These are phyloP conservation scores for Microctenopoma stevenorrisi DNA, from an alignment of 2,797 vertebrate species.

Conservation along the genomic window DNA sequence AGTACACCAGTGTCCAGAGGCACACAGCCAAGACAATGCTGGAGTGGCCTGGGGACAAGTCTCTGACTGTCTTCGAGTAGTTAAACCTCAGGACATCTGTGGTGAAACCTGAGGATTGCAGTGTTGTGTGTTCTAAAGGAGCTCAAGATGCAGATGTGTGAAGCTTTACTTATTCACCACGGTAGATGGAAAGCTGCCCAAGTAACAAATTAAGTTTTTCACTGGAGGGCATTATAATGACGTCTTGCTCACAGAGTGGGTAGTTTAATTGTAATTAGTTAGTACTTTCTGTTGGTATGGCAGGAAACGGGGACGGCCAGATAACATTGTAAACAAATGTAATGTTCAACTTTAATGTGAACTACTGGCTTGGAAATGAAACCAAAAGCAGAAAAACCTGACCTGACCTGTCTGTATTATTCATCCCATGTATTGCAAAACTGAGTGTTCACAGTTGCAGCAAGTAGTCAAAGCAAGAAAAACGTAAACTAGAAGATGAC, in stretches of 20 bases:
- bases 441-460: not conserved
- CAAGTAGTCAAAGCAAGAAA: not conserved
- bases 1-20: no score
- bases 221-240: not conserved
- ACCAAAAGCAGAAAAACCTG: not conserved
- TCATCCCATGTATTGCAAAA: not conserved
- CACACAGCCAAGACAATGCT: no score
- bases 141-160: no score
- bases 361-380: constrained; percentile 1
- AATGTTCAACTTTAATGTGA: not conserved
- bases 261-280: not conserved
- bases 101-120: not conserved
- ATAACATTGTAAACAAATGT: not conserved
- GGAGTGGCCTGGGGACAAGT: no score
- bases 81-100: not conserved
- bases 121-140: no score
- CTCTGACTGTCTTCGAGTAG: no score
- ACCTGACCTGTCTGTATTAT: not conserved
- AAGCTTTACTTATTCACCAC: no score
- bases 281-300: not conserved
- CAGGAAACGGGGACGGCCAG: not conserved
- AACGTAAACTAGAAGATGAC: not conserved
- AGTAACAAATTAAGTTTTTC: not conserved
- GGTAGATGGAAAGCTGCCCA: no score
- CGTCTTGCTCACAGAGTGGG: not conserved